These are phyloP conservation scores for Tetranychus truncatus DNA, from an alignment of 2,888 invertebrate species.

Conservation along the genomic window DNA sequence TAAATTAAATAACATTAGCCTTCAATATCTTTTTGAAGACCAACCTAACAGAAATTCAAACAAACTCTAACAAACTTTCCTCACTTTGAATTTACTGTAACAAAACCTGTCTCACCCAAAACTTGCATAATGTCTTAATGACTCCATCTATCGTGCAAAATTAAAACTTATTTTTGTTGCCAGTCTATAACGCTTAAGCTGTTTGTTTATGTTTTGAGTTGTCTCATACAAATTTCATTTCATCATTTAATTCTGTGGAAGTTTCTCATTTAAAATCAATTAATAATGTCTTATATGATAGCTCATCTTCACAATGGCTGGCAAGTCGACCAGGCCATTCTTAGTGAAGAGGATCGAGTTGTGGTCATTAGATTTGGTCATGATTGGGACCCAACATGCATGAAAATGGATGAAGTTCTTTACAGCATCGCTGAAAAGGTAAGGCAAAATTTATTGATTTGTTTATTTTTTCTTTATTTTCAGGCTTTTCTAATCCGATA, in stretches of 20 bases:
- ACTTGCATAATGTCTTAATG: no score
- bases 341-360: slow-evolving; percentile 93
- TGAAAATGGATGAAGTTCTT: slow-evolving; percentile 98
- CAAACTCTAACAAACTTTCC: background rate
- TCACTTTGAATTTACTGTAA: background rate
- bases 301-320: slow-evolving; percentile 98
- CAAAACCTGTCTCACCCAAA: no score
- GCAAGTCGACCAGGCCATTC: slow-evolving; percentile 98
- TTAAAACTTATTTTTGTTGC: no score
- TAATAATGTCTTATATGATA: slow-evolving; percentile 89
- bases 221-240: no score
- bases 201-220: no score
- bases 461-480: background rate
- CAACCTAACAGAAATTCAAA: background rate
- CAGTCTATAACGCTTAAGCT: no score
- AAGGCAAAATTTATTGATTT: background rate
- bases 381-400: slow-evolving; percentile 99
- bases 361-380: slow-evolving; percentile 96
- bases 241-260: no score
- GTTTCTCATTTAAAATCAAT: background rate
- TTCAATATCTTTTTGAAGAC: background rate
- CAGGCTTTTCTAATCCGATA: background rate
- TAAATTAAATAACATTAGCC: background rate
- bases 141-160: no score
- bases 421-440: slow-evolving; percentile 82